These are phyloP conservation scores for Lepidocyrtoides sp. DNA, from an alignment of 2,888 invertebrate species.

Conservation along the genomic window DNA sequence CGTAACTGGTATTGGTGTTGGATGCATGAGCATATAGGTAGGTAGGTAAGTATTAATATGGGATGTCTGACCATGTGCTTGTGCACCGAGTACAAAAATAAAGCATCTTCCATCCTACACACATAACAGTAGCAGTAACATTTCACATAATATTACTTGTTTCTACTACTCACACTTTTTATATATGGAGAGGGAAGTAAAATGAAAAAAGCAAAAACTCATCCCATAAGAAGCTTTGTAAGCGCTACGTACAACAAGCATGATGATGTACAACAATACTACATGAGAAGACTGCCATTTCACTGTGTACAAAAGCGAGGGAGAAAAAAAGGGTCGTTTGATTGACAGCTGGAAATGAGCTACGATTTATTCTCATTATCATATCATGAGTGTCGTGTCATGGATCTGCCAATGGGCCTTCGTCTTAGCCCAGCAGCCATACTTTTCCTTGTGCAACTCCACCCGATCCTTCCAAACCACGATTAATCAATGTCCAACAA, in stretches of 20 bases:
- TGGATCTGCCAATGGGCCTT: conserved; percentile 85
- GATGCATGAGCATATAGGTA: no score
- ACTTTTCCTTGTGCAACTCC: conserved; percentile 84
- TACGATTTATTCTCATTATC: conserved; percentile 85
- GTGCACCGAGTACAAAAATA: conserved; percentile 15
- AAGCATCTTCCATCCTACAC: background rate
- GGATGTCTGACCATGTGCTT: conserved; percentile 23
- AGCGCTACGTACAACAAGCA: background rate
- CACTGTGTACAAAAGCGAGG: conserved; percentile 31
- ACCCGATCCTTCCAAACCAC: conserved; percentile 85
- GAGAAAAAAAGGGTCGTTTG: conserved; percentile 81
- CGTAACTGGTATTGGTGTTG: conserved; percentile 36
- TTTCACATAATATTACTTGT: background rate
- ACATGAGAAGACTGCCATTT: conserved; percentile 26
- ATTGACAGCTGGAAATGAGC: conserved; percentile 85
- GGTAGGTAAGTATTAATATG: no score
- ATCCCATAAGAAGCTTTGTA: no score
- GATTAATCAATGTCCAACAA: conserved; percentile 85
- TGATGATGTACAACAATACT: background rate
- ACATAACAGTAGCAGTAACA: background rate
- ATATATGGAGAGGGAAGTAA: background rate
- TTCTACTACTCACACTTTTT: background rate
- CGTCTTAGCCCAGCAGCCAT: conserved; percentile 84
- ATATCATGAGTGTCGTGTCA: conserved; percentile 85
- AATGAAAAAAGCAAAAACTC: background rate